A percentile compares a stretch with the other conserved stretches of the same genome.
phyloP scores from a whole-genome alignment of 2,888 invertebrate genomes.

The Hypena proboscidalis region DNA sequence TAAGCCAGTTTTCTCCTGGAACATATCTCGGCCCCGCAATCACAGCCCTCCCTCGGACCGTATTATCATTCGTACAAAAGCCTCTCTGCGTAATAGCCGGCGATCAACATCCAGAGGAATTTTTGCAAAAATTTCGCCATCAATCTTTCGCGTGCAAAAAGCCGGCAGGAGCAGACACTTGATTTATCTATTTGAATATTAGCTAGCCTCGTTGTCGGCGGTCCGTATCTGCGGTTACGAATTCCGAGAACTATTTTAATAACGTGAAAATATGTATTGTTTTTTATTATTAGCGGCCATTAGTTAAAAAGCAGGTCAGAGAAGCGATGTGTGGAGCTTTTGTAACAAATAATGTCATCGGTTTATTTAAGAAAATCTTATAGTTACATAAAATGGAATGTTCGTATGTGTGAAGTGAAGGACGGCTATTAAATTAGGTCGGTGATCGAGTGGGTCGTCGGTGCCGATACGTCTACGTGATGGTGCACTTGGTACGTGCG shows the following conservation, averaged over 20 bases:
- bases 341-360: slow-evolving; percentile 35
- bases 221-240: slow-evolving; percentile 40
- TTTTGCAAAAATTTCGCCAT: slow-evolving; percentile 67
- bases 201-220: slow-evolving; percentile 53
- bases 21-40: slow-evolving; percentile 56
- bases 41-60: slow-evolving; percentile 49
- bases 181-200: slow-evolving; percentile 81
- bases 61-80: slow-evolving; percentile 64
- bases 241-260: slow-evolving; percentile 40
- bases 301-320: slow-evolving; percentile 38
- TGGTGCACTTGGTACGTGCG: slow-evolving; percentile 9
- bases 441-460: slow-evolving; percentile 20
- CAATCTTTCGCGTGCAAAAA: slow-evolving; percentile 73
- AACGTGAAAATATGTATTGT: slow-evolving; percentile 31
- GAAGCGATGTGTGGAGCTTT: slow-evolving; percentile 22
- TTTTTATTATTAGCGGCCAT: slow-evolving; percentile 36
- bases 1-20: slow-evolving; percentile 57
- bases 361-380: slow-evolving; percentile 12
- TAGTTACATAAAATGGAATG: slow-evolving; percentile 18
- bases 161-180: slow-evolving; percentile 63
- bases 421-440: slow-evolving; percentile 33
- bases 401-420: slow-evolving; percentile 18
- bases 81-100: slow-evolving; percentile 56
- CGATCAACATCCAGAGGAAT: slow-evolving; percentile 61
- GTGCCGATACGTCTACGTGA: slow-evolving; percentile 21